Conservation (phyloP, 2,113 vertebrate species). For the Sphaerodactylus townsendi region DNA sequence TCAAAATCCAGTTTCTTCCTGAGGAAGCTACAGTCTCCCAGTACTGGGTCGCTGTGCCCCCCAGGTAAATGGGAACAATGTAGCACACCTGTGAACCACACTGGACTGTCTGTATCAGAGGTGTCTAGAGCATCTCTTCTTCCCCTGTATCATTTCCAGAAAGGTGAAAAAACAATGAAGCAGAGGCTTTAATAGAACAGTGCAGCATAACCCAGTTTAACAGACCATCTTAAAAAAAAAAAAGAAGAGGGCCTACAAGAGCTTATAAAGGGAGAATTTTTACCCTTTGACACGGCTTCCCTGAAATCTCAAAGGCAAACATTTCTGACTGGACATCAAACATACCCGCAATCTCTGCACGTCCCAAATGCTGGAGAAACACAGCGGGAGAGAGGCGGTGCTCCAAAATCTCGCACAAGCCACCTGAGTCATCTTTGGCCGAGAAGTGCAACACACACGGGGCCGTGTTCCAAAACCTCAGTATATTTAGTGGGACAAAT, state of each 20-base stretch:
- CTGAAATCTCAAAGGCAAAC: not conserved
- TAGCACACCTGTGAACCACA: not conserved
- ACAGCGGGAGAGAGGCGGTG: not conserved
- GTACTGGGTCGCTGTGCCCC: not conserved
- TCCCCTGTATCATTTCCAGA: not conserved
- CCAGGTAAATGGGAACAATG: not conserved
- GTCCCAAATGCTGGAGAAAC: not conserved
- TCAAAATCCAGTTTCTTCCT: conserved; percentile 5
- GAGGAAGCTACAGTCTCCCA: not conserved
- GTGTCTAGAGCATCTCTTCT: not conserved
- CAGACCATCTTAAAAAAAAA: not conserved
- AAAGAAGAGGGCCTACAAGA: not conserved
- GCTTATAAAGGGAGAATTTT: not conserved
- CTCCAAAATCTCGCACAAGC: not conserved
- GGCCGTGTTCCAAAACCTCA: not conserved
- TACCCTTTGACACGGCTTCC: not conserved
- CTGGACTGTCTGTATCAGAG: not conserved
- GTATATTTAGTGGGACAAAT: not conserved
- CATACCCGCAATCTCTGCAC: not conserved
- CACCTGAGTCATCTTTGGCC: not conserved
- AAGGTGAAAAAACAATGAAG: not conserved
- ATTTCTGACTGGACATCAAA: not conserved
- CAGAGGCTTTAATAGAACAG: not conserved
- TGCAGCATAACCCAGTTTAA: not conserved
- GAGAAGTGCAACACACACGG: not conserved